A percentile compares a stretch with the other conserved stretches of the same genome.
Evolutionary conservation across 2,113 vertebrate genomes (phyloP).

Genomic region (Himantopus leucocephalus): DNA sequence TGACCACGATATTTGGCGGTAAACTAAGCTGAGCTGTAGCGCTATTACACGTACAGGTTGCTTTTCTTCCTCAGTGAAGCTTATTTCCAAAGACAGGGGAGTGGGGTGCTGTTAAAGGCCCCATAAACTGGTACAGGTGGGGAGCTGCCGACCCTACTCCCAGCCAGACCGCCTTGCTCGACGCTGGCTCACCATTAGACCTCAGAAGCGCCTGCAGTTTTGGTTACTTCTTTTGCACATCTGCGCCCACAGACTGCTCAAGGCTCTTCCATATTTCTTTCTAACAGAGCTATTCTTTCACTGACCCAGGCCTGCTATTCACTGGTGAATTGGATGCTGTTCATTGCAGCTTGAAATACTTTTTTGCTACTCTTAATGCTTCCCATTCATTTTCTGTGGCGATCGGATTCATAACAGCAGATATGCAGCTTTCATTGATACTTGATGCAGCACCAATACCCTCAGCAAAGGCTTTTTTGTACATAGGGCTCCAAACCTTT

Average conservation of each 20-base stretch:
- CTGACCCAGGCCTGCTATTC: background rate
- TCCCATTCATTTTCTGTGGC: constrained; percentile 25
- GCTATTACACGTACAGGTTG: background rate
- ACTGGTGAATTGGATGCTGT: constrained; percentile 28
- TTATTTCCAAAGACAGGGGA: background rate
- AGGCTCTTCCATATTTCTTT: constrained; percentile 21
- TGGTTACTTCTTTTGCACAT: background rate
- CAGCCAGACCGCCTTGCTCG: background rate
- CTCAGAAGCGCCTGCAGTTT: background rate
- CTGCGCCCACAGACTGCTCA: background rate
- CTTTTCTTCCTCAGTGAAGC: background rate
- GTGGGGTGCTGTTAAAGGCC: background rate
- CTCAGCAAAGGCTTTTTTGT: constrained; percentile 61
- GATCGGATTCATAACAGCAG: constrained; percentile 19
- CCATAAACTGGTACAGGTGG: accelerated
- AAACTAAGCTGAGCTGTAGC: background rate
- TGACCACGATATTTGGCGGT: background rate
- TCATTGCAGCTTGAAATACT: constrained; percentile 8
- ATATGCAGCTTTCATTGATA: constrained; percentile 49
- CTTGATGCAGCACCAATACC: constrained; percentile 23
- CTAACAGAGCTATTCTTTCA: constrained; percentile 30
- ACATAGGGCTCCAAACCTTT: constrained; percentile 43
- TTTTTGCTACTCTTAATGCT: constrained; percentile 36
- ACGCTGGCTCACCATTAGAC: background rate
- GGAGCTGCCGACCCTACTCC: background rate